Base-by-base conservation (phyloP, 2,888 invertebrate species). In the Toxonevra muliebris region DNA sequence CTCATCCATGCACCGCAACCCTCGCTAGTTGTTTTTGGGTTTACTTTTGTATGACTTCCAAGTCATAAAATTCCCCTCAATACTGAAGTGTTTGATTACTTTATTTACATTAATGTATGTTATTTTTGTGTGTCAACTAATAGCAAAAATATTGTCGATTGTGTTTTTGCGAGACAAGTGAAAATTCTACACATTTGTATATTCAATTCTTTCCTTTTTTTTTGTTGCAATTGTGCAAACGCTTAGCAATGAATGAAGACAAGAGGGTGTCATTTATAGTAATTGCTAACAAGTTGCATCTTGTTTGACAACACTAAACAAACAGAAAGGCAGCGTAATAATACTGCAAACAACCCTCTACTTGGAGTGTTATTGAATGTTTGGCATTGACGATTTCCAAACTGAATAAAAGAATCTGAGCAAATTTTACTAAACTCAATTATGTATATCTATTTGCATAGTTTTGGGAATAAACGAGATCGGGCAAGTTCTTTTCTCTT, bases 71-170 rank as follows among this genome's bases (percentile, higher is more conserved):
- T 57, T 55, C 41, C 54, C 54, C 48, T 42, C 41, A 40, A 57
- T 54, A 60, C 52, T 43, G 45, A 45, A 55, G 42, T 41, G 55
- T 61, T 66, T 61, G 66, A 66, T 66, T 57, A 66, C 61, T 66
- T 66, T 55, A 55, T 61, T 61, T 66, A 53, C 50, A 40, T 58
- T 58, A 11, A 15, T 63, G 55, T n/a, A 19, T 65, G 12, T 50
- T 41, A 52, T 48, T 58, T 50, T 58, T 50, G 52, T 48, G 57
- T 59, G 48, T 17, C 55, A 40, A 55, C 48, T 82, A 82, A 82
- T 82, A 80, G 78, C 72, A 74, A 73, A 82, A 79, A 79, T 77
- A 82, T 82, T 80, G 80, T 75, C 77, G 78, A 77, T 81, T 79
- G 78, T 80, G 79, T 75, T 42, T 65, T 52, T 74, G 78, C 80